phyloP scores from a whole-genome alignment of 2,888 invertebrate species.

The Dasysyrphus albostriatus region DNA sequence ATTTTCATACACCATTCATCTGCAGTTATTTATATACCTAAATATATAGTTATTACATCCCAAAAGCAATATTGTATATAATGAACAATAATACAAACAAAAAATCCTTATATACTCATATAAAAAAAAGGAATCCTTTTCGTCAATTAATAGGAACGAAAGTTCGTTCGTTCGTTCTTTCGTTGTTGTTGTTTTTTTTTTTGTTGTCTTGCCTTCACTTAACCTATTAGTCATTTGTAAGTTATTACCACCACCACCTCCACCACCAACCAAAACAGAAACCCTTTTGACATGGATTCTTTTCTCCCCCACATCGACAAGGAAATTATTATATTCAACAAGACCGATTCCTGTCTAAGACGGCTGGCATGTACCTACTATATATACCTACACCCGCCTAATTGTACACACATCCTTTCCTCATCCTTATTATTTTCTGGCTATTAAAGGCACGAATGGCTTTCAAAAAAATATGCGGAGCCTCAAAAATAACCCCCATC shows the following conservation, averaged over 20 bases:
- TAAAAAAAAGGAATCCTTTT: conserved; percentile 69
- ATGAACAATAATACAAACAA: conserved; percentile 16
- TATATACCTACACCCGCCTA: background rate
- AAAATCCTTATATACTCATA: conserved; percentile 52
- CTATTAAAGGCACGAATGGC: conserved; percentile 57
- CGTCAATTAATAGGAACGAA: conserved; percentile 73
- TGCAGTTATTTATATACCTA: conserved; percentile 39
- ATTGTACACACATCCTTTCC: conserved; percentile 32
- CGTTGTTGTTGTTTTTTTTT: conserved; percentile 31
- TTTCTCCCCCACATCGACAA: conserved; percentile 10
- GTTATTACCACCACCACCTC: conserved; percentile 59
- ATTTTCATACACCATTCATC: conserved; percentile 48
- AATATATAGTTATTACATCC: conserved; percentile 45
- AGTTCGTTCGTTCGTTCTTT: conserved; percentile 35
- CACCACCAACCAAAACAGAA: conserved; percentile 33
- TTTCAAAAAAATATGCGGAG: conserved; percentile 20
- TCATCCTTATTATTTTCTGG: conserved; percentile 33
- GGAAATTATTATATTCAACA: conserved; percentile 13
- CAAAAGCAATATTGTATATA: conserved; percentile 65
- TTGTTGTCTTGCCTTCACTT: conserved; percentile 31
- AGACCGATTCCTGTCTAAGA: conserved; percentile 43
- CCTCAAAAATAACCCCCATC: conserved; percentile 12
- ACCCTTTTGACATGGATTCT: background rate
- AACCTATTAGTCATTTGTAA: conserved; percentile 73
- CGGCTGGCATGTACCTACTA: conserved; percentile 10